A percentile compares a stretch with the other conserved stretches of the same genome.
Conservation (phyloP, 2,113 vertebrate genomes). For the Colistium nudipinnis region DNA sequence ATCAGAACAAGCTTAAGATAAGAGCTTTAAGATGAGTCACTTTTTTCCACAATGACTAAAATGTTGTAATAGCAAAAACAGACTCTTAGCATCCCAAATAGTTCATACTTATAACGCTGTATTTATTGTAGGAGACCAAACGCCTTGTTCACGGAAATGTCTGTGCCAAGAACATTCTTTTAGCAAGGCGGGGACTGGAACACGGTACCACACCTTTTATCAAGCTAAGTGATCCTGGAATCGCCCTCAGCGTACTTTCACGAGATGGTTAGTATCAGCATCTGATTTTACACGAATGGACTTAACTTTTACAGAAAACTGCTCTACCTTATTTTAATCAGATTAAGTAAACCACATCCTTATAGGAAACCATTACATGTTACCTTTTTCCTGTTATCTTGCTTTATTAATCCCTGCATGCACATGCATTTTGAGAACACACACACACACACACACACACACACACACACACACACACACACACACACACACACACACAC, state of each 20-base stretch:
- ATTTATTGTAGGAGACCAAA: slow-evolving; percentile 87
- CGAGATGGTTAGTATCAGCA: slow-evolving; percentile 81
- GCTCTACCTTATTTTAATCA: slow-evolving; percentile 28
- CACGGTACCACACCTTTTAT: slow-evolving; percentile 84
- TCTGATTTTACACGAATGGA: neutral
- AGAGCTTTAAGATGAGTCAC: neutral
- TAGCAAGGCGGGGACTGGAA: slow-evolving; percentile 87
- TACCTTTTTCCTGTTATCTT: slow-evolving; percentile 56
- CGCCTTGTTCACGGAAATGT: slow-evolving; percentile 91
- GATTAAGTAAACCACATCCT: slow-evolving; percentile 65
- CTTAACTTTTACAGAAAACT: neutral
- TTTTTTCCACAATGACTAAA: neutral
- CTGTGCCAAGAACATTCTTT: slow-evolving; percentile 92
- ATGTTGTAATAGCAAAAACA: neutral
- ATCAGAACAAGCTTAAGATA: slow-evolving; percentile 3
- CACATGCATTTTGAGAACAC: no score
- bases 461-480: no score
- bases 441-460: no score
- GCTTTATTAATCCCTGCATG: no score
- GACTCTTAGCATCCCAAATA: neutral
- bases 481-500: no score
- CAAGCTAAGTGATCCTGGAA: slow-evolving; percentile 93
- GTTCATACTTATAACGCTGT: neutral
- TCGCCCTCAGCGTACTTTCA: slow-evolving; percentile 85
- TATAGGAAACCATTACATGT: slow-evolving; percentile 59